Percentiles rank a stretch among this genome's conserved stretches.
These are phyloP conservation scores for Zootermopsis nevadensis DNA, from an alignment of 2,888 invertebrate species.

Conservation along the genomic window DNA sequence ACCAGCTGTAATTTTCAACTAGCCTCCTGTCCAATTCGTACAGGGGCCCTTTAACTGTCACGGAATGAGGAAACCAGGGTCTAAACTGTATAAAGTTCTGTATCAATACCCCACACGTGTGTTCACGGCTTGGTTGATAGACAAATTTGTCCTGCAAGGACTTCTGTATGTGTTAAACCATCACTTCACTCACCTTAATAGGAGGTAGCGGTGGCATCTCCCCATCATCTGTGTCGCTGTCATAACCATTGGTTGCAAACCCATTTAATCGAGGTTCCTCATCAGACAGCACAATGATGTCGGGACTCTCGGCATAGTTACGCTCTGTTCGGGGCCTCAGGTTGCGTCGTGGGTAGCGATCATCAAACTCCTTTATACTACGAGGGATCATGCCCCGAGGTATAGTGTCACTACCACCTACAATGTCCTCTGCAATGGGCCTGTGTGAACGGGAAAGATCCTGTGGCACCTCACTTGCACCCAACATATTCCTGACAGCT, in stretches of 20 bases:
- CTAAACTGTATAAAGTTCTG: too few species aligned
- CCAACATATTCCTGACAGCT: conserved; percentile 12
- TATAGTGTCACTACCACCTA: conserved; percentile 27
- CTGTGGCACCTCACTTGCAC: conserved; percentile 46
- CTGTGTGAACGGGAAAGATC: conserved; percentile 49
- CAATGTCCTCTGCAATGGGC: conserved; percentile 25
- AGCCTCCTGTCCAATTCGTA: too few species aligned
- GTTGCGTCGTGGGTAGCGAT: conserved; percentile 71
- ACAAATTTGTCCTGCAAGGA: too few species aligned
- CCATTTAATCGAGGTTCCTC: conserved; percentile 67
- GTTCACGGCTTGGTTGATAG: too few species aligned
- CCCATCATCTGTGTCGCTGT: conserved; percentile 70
- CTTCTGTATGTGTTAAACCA: too few species aligned
- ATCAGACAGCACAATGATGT: conserved; percentile 64
- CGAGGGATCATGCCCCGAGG: conserved; percentile 46
- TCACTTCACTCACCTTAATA: conserved; percentile 68
- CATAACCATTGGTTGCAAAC: conserved; percentile 67
- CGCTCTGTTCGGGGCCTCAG: conserved; percentile 86
- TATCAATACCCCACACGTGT: too few species aligned
- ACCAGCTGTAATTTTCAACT: too few species aligned
- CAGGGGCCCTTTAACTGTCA: too few species aligned
- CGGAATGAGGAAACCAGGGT: too few species aligned
- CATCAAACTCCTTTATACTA: conserved; percentile 60
- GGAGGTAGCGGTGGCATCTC: conserved; percentile 79
- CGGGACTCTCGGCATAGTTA: conserved; percentile 88